phyloP scores from a whole-genome alignment of 2,797 vertebrate species.

The Cryptoprocta ferox region DNA sequence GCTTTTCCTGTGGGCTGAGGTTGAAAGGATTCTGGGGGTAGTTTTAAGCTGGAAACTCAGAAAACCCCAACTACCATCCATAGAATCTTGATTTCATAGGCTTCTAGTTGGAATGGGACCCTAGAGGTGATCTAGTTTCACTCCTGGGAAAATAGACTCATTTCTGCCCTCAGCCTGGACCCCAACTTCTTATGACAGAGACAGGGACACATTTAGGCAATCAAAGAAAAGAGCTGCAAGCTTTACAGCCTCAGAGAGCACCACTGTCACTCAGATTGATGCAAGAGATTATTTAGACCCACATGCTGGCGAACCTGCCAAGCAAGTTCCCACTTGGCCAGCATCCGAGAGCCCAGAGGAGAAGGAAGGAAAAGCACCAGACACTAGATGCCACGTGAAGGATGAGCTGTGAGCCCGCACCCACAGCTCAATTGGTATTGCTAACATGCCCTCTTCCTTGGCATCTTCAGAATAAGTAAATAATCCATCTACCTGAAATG shows the following conservation, averaged over 20 bases:
- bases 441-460: neutral
- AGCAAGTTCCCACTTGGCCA: neutral
- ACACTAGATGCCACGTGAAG: neutral
- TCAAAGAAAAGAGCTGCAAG: neutral
- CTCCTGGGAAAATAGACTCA: neutral
- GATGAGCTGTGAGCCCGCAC: neutral
- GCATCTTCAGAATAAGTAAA: conserved; percentile 50
- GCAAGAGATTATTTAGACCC: neutral
- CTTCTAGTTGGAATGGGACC: neutral
- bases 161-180: neutral
- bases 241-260: neutral
- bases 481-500: conserved; percentile 46
- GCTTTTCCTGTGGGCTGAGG: neutral
- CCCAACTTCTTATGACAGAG: neutral
- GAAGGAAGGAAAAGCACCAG: neutral
- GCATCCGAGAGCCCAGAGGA: neutral
- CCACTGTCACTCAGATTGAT: neutral
- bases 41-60: neutral
- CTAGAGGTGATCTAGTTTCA: fast-evolving
- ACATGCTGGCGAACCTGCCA: neutral
- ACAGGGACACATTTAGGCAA: neutral
- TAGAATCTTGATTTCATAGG: neutral
- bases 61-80: neutral
- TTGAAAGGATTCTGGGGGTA: neutral
- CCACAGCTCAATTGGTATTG: conserved; percentile 5